phyloP scores from a whole-genome alignment of 2,113 vertebrate genomes.

The Salvelinus sp. region DNA sequence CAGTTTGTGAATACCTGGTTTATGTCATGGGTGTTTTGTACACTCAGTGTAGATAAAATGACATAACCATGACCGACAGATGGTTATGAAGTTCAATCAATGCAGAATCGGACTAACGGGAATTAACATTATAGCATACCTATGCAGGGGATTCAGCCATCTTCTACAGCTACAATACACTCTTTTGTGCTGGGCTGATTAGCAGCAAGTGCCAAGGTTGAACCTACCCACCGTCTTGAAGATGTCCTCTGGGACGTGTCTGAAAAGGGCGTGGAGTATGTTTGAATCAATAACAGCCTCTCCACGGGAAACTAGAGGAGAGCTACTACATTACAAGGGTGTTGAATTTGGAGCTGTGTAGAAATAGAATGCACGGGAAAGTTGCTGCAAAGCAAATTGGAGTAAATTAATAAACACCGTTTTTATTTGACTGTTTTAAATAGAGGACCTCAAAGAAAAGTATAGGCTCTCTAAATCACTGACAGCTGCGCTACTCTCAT shows the following conservation, averaged over 20 bases:
- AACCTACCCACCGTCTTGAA: slow-evolving; percentile 11
- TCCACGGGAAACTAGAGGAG: slow-evolving; percentile 29
- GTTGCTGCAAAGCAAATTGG: background rate
- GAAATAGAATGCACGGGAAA: background rate
- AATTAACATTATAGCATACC: background rate
- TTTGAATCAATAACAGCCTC: slow-evolving; percentile 35
- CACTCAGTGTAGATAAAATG: background rate
- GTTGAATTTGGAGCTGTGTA: background rate
- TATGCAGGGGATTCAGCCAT: too few species aligned
- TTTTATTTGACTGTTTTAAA: background rate
- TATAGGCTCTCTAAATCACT: too few species aligned
- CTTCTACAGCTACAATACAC: background rate
- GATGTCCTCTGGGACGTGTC: slow-evolving; percentile 25
- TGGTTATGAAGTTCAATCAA: background rate
- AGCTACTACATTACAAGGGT: background rate
- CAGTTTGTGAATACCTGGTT: too few species aligned
- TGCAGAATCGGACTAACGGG: background rate
- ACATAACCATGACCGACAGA: background rate
- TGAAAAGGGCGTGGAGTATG: slow-evolving; percentile 33
- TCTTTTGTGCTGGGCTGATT: slow-evolving; percentile 27
- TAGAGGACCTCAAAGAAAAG: too few species aligned
- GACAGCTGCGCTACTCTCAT: background rate
- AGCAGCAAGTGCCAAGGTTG: slow-evolving; percentile 18
- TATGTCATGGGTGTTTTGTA: too few species aligned
- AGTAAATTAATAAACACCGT: background rate